Conservation (phyloP, 2,797 vertebrate species). For the Coracias cyanogaster region DNA sequence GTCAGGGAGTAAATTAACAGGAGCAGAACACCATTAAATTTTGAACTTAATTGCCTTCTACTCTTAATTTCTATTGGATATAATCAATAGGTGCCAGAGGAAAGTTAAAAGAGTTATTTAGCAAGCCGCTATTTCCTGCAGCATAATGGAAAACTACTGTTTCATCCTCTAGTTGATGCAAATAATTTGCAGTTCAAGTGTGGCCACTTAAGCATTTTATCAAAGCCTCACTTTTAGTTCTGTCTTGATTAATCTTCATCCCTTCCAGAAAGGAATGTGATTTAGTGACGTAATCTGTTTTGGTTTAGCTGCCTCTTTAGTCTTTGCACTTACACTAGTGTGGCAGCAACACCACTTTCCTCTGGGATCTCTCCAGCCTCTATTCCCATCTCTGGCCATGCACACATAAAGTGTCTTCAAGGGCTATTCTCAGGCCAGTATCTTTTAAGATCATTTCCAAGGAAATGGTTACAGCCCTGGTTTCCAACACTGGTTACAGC, state of each 20-base stretch:
- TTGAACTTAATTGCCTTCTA: constrained; percentile 86
- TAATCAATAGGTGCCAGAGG: constrained; percentile 82
- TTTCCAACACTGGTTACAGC: background rate
- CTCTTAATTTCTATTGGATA: constrained; percentile 84
- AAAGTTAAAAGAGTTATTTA: constrained; percentile 82
- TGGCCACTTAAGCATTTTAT: constrained; percentile 58
- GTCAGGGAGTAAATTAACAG: constrained; percentile 85
- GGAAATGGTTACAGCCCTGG: background rate
- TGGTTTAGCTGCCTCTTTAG: background rate
- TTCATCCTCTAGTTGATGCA: constrained; percentile 68
- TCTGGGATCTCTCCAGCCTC: background rate
- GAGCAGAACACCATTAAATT: constrained; percentile 82
- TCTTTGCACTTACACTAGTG: background rate
- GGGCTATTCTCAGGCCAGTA: background rate
- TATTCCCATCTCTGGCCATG: background rate
- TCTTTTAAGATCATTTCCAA: background rate
- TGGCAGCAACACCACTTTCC: background rate
- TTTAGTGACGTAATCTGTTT: background rate
- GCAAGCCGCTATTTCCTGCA: constrained; percentile 71
- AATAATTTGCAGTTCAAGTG: constrained; percentile 61
- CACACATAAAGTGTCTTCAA: background rate
- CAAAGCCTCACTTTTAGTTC: constrained; percentile 46
- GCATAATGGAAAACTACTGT: constrained; percentile 68
- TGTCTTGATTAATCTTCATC: constrained; percentile 35
- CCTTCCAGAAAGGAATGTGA: background rate